Evolutionary conservation across 2,797 vertebrate genomes (phyloP).

Genomic region (Staurois parvus): DNA sequence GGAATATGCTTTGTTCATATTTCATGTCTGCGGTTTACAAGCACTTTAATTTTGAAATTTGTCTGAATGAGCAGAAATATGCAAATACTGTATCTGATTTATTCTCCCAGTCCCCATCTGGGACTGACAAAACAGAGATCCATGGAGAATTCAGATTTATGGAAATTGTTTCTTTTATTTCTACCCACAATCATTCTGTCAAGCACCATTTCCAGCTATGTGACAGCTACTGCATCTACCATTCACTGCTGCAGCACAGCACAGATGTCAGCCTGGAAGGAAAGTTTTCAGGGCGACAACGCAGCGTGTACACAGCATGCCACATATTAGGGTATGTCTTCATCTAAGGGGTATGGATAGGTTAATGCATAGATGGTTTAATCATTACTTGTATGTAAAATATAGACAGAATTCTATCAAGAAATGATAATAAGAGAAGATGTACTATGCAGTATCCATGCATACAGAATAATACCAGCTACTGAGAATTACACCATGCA

Average conservation of each 20-base stretch:
- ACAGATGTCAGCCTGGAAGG: not conserved
- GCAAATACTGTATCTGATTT: not conserved
- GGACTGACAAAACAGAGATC: not conserved
- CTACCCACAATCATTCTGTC: not conserved
- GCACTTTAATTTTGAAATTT: not conserved
- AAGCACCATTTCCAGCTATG: not conserved
- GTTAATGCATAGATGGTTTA: no score
- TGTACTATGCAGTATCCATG: no score
- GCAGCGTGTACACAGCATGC: no score
- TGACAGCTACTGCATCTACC: not conserved
- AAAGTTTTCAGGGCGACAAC: not conserved
- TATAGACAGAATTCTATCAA: no score
- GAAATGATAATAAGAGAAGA: no score
- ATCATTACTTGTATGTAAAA: no score
- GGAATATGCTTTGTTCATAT: no score
- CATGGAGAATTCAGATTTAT: not conserved
- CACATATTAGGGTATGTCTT: no score
- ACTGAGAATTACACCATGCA: no score
- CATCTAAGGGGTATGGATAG: no score
- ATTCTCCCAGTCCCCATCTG: not conserved
- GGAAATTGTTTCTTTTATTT: not conserved
- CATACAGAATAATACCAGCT: no score
- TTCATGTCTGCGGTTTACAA: no score
- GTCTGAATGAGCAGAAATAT: not conserved
- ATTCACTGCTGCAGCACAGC: not conserved